phyloP scores from a whole-genome alignment of 1,140 invertebrate species.

The Dermatophagoides farinae region DNA sequence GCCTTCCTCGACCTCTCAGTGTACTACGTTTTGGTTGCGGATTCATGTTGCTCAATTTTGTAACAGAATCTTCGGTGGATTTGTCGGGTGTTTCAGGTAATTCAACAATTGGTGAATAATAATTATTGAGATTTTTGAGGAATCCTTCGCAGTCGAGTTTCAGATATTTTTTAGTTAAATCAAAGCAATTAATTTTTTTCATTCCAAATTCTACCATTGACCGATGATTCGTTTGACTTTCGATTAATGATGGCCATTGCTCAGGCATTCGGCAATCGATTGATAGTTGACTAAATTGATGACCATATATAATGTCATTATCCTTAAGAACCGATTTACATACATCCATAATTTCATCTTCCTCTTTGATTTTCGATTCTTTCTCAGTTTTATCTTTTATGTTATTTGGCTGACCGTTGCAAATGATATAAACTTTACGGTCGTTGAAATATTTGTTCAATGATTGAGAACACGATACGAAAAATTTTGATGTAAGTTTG shows the following conservation, averaged over 20 bases:
- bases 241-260: too few relatives aligned
- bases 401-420: neutral
- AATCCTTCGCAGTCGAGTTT: neutral
- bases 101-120: neutral
- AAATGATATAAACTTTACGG: neutral
- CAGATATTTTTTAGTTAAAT: neutral
- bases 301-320: too few relatives aligned
- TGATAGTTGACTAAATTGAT: too few relatives aligned
- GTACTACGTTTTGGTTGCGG: slow-evolving; percentile 13
- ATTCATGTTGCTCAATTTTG: neutral
- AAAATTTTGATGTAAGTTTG: neutral
- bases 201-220: neutral
- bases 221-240: too few relatives aligned
- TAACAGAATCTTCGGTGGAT: slow-evolving; percentile 11
- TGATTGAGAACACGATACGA: neutral
- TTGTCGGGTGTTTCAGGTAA: slow-evolving; percentile 19
- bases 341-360: too few relatives aligned
- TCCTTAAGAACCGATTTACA: too few relatives aligned
- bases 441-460: neutral
- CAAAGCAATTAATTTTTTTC: neutral
- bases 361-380: too few relatives aligned
- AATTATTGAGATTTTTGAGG: neutral
- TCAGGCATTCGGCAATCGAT: too few relatives aligned
- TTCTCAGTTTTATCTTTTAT: too few relatives aligned
- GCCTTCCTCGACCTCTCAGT: slow-evolving; percentile 39